phyloP scores from a whole-genome alignment of 2,113 vertebrate species.

The Neodontobutis hainanensis region DNA sequence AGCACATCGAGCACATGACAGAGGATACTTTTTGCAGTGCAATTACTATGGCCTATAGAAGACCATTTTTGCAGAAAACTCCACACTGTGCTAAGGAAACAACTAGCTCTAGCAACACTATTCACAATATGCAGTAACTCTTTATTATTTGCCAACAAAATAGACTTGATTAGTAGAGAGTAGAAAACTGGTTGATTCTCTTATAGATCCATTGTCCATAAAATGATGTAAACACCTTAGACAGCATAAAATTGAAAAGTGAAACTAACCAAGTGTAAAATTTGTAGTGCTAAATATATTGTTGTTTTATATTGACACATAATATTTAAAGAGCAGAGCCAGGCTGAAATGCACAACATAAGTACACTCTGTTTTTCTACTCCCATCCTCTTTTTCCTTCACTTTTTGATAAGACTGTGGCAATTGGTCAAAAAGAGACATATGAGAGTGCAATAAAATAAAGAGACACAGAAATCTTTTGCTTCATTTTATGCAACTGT shows the following conservation, averaged over 20 bases:
- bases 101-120: neutral
- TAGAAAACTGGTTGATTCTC: no score
- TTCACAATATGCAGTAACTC: neutral
- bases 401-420: neutral
- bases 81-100: neutral
- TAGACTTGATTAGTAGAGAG: neutral
- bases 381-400: slow-evolving; percentile 1
- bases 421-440: slow-evolving; percentile 3
- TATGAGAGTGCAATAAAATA: neutral
- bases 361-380: neutral
- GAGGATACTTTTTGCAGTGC: slow-evolving; percentile 39
- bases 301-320: neutral
- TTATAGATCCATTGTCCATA: no score
- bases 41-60: slow-evolving; percentile 35
- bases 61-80: slow-evolving; percentile 16
- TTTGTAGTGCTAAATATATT: neutral
- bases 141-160: neutral
- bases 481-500: slow-evolving; percentile 8
- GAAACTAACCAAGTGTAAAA: neutral
- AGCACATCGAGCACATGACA: slow-evolving; percentile 34
- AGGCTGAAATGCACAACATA: neutral
- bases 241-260: neutral
- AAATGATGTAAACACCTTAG: no score
- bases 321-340: neutral
- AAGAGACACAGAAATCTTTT: neutral